Evolutionary conservation across 2,888 invertebrate genomes (phyloP).

Genomic region (Peribatodes rhomboidaria): DNA sequence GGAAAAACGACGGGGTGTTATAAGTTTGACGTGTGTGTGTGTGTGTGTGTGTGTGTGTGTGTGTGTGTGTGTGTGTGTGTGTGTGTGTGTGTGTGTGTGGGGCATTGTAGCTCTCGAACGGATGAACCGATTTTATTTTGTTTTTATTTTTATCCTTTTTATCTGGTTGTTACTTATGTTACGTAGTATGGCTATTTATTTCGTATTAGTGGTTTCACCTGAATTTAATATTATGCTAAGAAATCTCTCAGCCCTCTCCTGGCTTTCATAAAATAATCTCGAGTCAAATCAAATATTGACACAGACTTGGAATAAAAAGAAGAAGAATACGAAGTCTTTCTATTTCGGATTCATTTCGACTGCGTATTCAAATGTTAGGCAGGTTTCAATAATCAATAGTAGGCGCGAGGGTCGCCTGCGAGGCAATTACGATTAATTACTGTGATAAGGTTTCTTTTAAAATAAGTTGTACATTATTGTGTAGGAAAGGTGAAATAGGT

Average conservation of each 20-base stretch:
- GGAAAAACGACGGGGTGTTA: too few relatives aligned
- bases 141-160: too few relatives aligned
- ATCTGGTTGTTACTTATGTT: too few relatives aligned
- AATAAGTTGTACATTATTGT: neutral
- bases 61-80: too few relatives aligned
- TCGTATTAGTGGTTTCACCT: neutral
- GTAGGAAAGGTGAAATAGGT: too few relatives aligned
- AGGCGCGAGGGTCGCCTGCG: neutral
- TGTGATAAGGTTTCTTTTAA: neutral
- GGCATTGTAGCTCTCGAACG: too few relatives aligned
- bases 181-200: too few relatives aligned
- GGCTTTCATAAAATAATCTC: conserved; percentile 4
- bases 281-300: conserved; percentile 22
- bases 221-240: neutral
- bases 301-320: conserved; percentile 7
- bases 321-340: neutral
- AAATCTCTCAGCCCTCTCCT: neutral
- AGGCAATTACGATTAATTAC: neutral
- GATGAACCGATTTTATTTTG: too few relatives aligned
- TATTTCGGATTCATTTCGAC: conserved; percentile 5
- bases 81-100: too few relatives aligned
- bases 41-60: too few relatives aligned
- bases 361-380: conserved; percentile 6
- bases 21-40: too few relatives aligned
- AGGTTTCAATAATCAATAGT: conserved; percentile 1